phyloP scores from a whole-genome alignment of 2,888 invertebrate genomes.

The Plagiodera versicolora region DNA sequence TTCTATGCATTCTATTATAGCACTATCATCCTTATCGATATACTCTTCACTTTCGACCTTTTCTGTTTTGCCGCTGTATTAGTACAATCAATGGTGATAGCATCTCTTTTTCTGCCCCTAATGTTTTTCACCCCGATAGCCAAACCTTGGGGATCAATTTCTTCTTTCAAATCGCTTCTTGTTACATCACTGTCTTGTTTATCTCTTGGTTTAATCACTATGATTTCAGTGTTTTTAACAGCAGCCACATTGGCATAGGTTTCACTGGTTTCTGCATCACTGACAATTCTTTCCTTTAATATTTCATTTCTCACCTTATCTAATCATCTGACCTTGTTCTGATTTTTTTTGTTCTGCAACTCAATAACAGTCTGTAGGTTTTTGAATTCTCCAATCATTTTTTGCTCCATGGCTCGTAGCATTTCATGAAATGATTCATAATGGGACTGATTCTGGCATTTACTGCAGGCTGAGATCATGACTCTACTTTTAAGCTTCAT shows the following conservation, averaged over 20 bases:
- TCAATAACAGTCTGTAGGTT: background rate
- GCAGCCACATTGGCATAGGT: background rate
- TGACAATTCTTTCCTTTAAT: background rate
- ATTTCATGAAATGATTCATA: too few relatives aligned
- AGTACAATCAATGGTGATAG: background rate
- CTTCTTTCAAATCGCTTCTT: background rate
- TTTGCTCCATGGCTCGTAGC: too few relatives aligned
- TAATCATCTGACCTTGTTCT: too few relatives aligned
- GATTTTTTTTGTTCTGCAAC: background rate
- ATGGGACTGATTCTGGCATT: background rate
- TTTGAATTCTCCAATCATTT: too few relatives aligned
- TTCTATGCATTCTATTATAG: too few relatives aligned
- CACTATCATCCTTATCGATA: too few relatives aligned
- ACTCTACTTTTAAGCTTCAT: conserved; percentile 1
- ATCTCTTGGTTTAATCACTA: too few relatives aligned
- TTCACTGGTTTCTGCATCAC: background rate
- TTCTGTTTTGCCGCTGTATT: background rate
- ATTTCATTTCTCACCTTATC: background rate
- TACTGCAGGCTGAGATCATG: background rate
- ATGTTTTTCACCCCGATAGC: background rate
- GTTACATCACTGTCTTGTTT: conserved; percentile 1
- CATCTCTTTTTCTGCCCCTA: background rate
- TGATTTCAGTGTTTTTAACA: background rate
- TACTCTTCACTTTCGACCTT: background rate
- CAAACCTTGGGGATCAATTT: conserved; percentile 2